Percentiles rank a stretch among this genome's conserved stretches.
Evolutionary conservation across 1,140 invertebrate species (phyloP).

Genomic region (Carposina sasakii): DNA sequence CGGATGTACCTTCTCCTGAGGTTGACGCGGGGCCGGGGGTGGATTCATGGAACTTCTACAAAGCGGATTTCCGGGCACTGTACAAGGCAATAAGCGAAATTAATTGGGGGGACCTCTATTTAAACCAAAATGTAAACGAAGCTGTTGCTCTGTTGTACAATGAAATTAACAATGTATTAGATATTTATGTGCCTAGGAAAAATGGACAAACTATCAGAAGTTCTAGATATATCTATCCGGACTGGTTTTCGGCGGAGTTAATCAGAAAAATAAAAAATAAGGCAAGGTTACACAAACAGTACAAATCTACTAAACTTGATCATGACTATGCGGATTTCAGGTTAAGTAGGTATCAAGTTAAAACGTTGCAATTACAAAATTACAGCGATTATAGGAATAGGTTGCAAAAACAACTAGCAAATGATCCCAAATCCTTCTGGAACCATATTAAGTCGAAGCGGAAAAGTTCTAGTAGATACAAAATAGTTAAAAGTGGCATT

Average conservation of each 20-base stretch:
- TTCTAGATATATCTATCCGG: neutral
- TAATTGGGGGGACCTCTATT: neutral
- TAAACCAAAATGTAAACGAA: neutral
- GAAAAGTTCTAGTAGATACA: neutral
- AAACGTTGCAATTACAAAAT: neutral
- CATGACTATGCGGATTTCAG: neutral
- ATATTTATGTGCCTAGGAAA: neutral
- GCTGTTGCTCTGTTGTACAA: neutral
- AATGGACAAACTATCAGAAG: too few relatives aligned
- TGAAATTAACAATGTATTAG: neutral
- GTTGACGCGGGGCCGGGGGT: too few relatives aligned
- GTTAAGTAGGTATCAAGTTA: neutral
- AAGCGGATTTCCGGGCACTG: neutral
- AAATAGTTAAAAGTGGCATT: neutral
- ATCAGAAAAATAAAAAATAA: neutral
- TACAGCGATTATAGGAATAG: neutral
- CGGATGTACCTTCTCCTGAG: neutral
- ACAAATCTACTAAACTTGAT: neutral
- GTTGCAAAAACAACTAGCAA: neutral
- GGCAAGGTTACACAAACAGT: neutral
- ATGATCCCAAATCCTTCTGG: slow-evolving; percentile 2
- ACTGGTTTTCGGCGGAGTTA: too few relatives aligned
- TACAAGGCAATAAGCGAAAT: neutral
- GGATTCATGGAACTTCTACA: too few relatives aligned
- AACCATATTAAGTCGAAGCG: neutral